Evolutionary conservation across 2,113 vertebrate genomes (phyloP).

Genomic region (Indicator maculatus): DNA sequence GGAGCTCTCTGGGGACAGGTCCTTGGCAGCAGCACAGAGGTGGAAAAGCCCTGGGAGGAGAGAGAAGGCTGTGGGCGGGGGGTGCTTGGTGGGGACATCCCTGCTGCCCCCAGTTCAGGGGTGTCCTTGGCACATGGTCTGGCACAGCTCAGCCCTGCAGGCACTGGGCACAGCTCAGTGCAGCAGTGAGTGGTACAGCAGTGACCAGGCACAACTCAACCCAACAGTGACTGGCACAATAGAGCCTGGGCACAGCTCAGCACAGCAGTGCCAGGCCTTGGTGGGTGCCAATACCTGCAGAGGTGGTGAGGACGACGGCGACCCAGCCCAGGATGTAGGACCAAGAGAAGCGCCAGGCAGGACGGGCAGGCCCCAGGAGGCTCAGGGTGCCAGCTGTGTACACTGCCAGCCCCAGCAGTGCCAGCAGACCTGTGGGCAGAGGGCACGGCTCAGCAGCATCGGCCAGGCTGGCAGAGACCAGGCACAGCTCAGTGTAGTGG

Average conservation of each 20-base stretch:
- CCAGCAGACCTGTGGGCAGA: slow-evolving; percentile 75
- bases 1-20: background rate
- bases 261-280: too few species aligned
- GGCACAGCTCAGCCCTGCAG: background rate
- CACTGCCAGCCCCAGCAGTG: slow-evolving; percentile 79
- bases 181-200: too few species aligned
- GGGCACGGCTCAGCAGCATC: fast-evolving
- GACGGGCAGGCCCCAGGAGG: slow-evolving; percentile 81
- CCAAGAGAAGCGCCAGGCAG: slow-evolving; percentile 86
- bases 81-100: background rate
- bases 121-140: too few species aligned
- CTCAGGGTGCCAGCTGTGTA: slow-evolving; percentile 81
- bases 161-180: background rate
- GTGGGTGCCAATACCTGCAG: slow-evolving; percentile 66
- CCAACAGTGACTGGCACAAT: too few species aligned
- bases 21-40: background rate
- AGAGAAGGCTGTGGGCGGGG: background rate
- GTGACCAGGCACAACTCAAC: too few species aligned
- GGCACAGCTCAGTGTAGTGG: background rate
- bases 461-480: background rate
- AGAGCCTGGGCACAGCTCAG: too few species aligned
- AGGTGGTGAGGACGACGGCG: slow-evolving; percentile 74
- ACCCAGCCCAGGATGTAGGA: slow-evolving; percentile 86
- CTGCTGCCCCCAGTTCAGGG: too few species aligned
- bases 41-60: slow-evolving; percentile 19